Evolutionary conservation across 2,888 invertebrate genomes (phyloP).

Genomic region (Herminia tarsipennalis): DNA sequence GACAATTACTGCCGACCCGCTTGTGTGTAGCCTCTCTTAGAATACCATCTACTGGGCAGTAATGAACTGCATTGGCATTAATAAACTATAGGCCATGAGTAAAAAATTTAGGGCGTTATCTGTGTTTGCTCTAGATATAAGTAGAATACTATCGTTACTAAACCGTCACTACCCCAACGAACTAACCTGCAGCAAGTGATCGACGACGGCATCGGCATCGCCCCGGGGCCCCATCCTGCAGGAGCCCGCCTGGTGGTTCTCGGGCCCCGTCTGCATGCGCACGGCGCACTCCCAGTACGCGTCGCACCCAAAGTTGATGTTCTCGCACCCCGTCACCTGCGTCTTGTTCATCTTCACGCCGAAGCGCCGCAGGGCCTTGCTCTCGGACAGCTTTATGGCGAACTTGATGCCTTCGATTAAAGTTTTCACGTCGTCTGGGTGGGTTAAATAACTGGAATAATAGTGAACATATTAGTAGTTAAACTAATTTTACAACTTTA

Average conservation of each 20-base stretch:
- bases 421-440: constrained; percentile 91
- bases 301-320: constrained; percentile 89
- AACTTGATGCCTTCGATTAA: constrained; percentile 94
- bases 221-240: constrained; percentile 92
- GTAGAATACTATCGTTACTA: no score
- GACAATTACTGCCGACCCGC: no score
- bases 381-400: constrained; percentile 89
- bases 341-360: constrained; percentile 91
- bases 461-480: not conserved
- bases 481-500: no score
- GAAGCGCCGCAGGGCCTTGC: constrained; percentile 85
- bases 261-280: constrained; percentile 90
- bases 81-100: no score
- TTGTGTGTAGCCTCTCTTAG: no score
- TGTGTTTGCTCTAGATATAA: not conserved
- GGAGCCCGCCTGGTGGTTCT: constrained; percentile 93
- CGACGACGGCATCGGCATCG: constrained; percentile 90
- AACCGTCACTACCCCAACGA: no score
- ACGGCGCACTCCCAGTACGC: constrained; percentile 93
- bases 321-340: constrained; percentile 90
- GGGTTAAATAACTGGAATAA: constrained; percentile 87
- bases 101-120: no score
- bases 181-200: constrained; percentile 86
- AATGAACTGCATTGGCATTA: no score
- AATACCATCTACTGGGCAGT: no score